Evolutionary conservation across 64 coral and sea anemone species (phyloP).

Genomic region (Cladopsammia gracilis): DNA sequence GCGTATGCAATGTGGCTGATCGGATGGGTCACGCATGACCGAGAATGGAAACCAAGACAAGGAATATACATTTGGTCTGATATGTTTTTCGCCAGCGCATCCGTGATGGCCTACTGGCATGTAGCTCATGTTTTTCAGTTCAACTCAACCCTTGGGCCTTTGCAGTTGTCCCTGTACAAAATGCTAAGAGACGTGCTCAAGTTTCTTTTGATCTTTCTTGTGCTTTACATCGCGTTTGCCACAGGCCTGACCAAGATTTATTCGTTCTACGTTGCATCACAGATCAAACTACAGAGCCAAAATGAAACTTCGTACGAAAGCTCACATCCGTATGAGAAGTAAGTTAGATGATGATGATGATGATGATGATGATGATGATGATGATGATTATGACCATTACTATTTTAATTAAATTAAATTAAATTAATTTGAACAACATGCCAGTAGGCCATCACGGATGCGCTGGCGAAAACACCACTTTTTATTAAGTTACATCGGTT

Average conservation of each 20-base stretch:
- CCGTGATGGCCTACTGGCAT: too few species aligned
- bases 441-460: too few species aligned
- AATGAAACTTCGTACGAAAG: neutral
- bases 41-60: neutral
- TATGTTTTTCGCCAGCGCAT: neutral
- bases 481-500: too few species aligned
- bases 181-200: slow-evolving; percentile 44
- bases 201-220: slow-evolving; percentile 30
- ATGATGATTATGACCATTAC: too few species aligned
- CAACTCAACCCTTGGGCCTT: slow-evolving; percentile 36
- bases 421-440: too few species aligned
- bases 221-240: slow-evolving; percentile 31
- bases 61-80: neutral
- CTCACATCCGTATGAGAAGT: too few species aligned
- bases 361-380: too few species aligned
- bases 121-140: slow-evolving; percentile 16
- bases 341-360: too few species aligned
- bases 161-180: too few species aligned
- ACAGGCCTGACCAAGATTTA: slow-evolving; percentile 30
- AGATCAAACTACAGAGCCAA: neutral
- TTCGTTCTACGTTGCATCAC: slow-evolving; percentile 35
- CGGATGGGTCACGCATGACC: neutral
- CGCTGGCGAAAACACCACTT: too few species aligned
- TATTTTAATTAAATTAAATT: too few species aligned
- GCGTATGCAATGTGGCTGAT: neutral